phyloP scores from a whole-genome alignment of 2,113 vertebrate genomes.

The Misgurnus mizolepis region DNA sequence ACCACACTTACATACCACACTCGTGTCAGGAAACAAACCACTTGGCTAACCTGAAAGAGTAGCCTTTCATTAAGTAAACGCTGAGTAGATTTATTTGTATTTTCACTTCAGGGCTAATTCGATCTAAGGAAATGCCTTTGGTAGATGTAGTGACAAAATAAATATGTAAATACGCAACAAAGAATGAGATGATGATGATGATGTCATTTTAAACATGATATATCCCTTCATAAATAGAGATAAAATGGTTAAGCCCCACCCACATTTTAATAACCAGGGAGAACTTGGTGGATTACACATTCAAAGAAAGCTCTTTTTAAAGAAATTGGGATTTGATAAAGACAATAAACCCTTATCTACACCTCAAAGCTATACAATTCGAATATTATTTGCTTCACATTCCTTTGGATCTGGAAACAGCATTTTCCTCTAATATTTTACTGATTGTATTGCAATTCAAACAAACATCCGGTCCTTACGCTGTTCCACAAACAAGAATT shows the following conservation, averaged over 20 bases:
- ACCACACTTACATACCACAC: constrained; percentile 55
- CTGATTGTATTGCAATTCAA: background rate
- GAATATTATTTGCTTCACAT: background rate
- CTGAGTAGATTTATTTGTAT: background rate
- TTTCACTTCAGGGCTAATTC: background rate
- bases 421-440: background rate
- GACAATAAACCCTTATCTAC: background rate
- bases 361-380: too few species aligned
- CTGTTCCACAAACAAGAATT: background rate
- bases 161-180: constrained; percentile 41
- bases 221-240: constrained; percentile 43
- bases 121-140: background rate
- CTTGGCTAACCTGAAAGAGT: constrained; percentile 45
- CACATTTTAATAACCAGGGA: constrained; percentile 23
- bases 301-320: background rate
- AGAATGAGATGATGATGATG: constrained; percentile 52
- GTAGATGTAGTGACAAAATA: constrained; percentile 2
- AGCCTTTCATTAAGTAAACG: constrained; percentile 33
- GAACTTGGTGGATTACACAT: constrained; percentile 3
- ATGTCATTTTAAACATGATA: constrained; percentile 26
- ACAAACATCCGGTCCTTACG: background rate
- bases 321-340: background rate
- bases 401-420: background rate
- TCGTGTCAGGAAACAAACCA: constrained; percentile 43
- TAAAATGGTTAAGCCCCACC: constrained; percentile 41